A percentile compares a stretch with the other conserved stretches of the same genome.
phyloP scores from a whole-genome alignment of 1,140 invertebrate species.

The Formica exsecta region DNA sequence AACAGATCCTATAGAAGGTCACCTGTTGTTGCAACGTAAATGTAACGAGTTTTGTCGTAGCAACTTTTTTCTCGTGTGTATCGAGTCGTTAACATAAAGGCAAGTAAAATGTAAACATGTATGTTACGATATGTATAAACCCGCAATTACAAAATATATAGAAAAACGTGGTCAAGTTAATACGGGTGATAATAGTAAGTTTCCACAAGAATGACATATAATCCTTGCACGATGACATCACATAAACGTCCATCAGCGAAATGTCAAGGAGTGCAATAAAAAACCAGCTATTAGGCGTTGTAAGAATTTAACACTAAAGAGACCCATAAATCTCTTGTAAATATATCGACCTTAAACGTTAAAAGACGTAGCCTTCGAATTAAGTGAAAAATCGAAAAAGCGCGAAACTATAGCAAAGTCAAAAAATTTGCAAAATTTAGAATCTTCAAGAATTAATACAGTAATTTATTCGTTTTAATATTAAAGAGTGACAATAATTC shows the following conservation, averaged over 20 bases:
- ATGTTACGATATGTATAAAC: neutral
- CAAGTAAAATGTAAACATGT: neutral
- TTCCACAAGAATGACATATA: neutral
- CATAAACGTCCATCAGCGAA: constrained; percentile 11
- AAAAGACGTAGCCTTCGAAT: neutral
- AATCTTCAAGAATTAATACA: too few relatives aligned
- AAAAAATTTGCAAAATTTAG: neutral
- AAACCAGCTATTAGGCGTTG: constrained; percentile 5
- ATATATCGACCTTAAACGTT: neutral
- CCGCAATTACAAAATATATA: neutral
- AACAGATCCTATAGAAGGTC: constrained; percentile 18
- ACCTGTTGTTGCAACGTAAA: constrained; percentile 16
- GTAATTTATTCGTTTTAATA: too few relatives aligned
- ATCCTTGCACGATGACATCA: constrained; percentile 28
- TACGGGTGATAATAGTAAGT: constrained; percentile 10
- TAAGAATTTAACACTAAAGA: neutral
- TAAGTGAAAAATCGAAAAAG: neutral
- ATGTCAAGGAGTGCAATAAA: constrained; percentile 42
- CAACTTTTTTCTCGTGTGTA: constrained; percentile 14
- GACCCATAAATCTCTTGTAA: constrained; percentile 10
- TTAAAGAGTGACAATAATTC: too few relatives aligned
- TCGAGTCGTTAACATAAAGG: constrained; percentile 12
- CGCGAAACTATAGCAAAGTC: neutral
- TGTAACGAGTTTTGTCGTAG: neutral
- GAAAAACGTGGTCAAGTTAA: neutral